Conservation (phyloP, 2,888 invertebrate species). For the Ophion costatus region DNA sequence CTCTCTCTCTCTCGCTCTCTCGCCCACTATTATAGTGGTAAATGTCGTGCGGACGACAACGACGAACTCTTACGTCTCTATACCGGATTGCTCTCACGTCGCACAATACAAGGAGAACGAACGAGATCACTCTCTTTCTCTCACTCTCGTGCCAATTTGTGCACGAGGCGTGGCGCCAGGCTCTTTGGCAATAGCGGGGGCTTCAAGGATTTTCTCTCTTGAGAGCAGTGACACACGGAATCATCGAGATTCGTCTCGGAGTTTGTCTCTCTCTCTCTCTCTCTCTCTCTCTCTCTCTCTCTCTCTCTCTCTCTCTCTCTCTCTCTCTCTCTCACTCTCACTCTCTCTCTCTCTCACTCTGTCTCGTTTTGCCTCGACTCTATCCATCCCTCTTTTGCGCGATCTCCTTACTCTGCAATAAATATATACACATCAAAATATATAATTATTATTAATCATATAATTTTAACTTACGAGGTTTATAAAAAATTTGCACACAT, state of each 20-base stretch:
- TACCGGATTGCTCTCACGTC: constrained; percentile 23
- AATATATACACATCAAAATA: too few relatives aligned
- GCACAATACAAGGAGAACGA: constrained; percentile 28
- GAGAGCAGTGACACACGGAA: background rate
- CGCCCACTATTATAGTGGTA: constrained; percentile 58
- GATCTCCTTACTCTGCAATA: too few relatives aligned
- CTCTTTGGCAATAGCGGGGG: constrained; percentile 56
- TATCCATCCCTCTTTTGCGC: too few relatives aligned
- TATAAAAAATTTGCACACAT: too few relatives aligned
- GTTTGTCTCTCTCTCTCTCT: too few relatives aligned
- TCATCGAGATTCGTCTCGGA: background rate
- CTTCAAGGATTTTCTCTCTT: constrained; percentile 55
- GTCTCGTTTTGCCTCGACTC: background rate
- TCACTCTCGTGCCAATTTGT: constrained; percentile 56
- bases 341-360: background rate
- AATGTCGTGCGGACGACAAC: constrained; percentile 56
- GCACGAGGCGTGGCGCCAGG: constrained; percentile 62
- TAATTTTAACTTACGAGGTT: too few relatives aligned
- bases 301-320: background rate
- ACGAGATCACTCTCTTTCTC: constrained; percentile 25
- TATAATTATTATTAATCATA: too few relatives aligned
- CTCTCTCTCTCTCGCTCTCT: constrained; percentile 1
- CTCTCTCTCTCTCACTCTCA: background rate
- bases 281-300: too few relatives aligned
- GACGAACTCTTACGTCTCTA: constrained; percentile 57